Conservation (phyloP, 2,888 invertebrate species). For the Lottia scabra region DNA sequence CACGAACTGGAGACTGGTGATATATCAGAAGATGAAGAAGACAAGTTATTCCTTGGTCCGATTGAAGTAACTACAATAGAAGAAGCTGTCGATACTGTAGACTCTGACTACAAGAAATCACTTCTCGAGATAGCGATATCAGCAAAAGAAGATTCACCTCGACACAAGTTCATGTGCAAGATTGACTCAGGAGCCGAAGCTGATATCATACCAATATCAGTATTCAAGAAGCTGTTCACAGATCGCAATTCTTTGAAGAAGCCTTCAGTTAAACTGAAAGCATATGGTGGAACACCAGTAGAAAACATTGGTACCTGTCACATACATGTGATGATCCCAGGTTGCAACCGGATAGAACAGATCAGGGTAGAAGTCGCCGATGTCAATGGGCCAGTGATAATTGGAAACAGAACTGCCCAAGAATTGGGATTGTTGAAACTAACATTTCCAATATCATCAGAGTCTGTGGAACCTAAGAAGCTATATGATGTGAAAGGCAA, state of each 20-base stretch:
- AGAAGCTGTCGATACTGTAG: no score
- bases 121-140: no score
- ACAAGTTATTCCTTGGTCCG: no score
- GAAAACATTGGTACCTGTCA: conserved; percentile 3
- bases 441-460: not conserved
- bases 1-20: no score
- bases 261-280: conserved; percentile 8
- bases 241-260: not conserved
- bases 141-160: no score
- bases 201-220: no score
- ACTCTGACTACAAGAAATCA: no score
- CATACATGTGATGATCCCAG: not conserved
- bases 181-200: no score
- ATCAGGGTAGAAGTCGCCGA: conserved; percentile 11
- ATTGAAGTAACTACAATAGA: no score
- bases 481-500: not conserved
- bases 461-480: not conserved
- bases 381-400: conserved; percentile 6
- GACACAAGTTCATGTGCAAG: no score
- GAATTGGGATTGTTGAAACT: conserved; percentile 4
- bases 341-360: not conserved
- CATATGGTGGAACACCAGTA: conserved; percentile 4
- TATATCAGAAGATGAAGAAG: no score
- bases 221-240: no score
- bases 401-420: conserved; percentile 7